Conservation (phyloP, 2,113 vertebrate species). For the Mustela nigripes region DNA sequence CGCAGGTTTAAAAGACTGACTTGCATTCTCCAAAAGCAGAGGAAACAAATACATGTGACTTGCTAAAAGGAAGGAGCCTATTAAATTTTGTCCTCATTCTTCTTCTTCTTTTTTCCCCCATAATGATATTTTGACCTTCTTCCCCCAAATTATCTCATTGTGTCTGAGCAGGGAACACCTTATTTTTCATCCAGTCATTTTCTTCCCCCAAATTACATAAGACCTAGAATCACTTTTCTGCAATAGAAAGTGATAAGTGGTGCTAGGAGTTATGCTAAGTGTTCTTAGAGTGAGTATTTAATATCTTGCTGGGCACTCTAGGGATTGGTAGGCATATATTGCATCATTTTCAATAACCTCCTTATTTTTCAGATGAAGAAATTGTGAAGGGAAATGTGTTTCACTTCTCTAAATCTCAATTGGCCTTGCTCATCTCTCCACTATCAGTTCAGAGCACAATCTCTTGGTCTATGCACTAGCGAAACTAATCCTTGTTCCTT, state of each 20-base stretch:
- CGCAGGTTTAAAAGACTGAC: neutral
- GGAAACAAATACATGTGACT: neutral
- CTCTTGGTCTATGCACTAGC: neutral
- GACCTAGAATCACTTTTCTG: neutral
- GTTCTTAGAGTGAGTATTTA: neutral
- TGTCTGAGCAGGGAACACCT: neutral
- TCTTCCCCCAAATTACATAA: neutral
- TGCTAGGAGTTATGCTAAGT: neutral
- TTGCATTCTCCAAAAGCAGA: neutral
- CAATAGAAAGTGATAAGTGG: neutral
- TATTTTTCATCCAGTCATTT: constrained; percentile 1
- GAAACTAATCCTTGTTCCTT: neutral
- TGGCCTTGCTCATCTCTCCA: neutral
- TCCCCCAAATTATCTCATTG: neutral
- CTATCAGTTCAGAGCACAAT: neutral
- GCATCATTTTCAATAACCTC: neutral
- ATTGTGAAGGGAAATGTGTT: neutral
- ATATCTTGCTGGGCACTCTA: neutral
- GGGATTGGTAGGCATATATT: neutral
- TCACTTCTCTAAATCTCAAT: neutral
- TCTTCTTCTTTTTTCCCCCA: neutral
- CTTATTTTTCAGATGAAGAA: constrained; percentile 11
- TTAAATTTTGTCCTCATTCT: neutral
- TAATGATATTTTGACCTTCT: neutral
- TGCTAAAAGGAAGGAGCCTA: neutral